Conservation (phyloP, 2,888 invertebrate genomes). For the Zygothrica quintamaculata region DNA sequence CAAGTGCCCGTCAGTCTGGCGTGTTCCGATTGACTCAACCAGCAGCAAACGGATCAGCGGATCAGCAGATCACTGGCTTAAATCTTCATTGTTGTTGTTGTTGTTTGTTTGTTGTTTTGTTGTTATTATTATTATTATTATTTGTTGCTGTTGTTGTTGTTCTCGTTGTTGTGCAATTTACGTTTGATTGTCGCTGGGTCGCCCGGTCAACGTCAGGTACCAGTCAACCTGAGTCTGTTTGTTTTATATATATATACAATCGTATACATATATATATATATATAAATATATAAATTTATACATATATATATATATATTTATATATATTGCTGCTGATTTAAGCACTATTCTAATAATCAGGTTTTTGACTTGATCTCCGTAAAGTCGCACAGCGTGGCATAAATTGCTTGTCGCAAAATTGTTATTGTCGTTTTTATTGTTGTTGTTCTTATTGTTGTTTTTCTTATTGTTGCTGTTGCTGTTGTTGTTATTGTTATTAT, state of each 20-base stretch:
- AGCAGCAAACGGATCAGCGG: slow-evolving; percentile 9
- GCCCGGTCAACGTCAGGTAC: slow-evolving; percentile 56
- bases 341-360: slow-evolving; percentile 64
- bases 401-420: slow-evolving; percentile 42
- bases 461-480: slow-evolving; percentile 14
- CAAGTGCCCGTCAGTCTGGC: slow-evolving; percentile 82
- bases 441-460: slow-evolving; percentile 5
- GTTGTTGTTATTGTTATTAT: slow-evolving; percentile 16
- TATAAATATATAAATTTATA: not conserved
- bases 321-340: slow-evolving; percentile 40
- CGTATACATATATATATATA: not conserved
- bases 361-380: slow-evolving; percentile 54
- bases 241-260: not conserved
- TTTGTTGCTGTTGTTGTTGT: slow-evolving; percentile 4
- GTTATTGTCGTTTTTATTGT: slow-evolving; percentile 7
- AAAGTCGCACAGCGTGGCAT: slow-evolving; percentile 43
- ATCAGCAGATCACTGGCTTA: slow-evolving; percentile 19
- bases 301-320: slow-evolving; percentile 5
- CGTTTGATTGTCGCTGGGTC: slow-evolving; percentile 50
- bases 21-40: slow-evolving; percentile 79
- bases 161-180: slow-evolving; percentile 57
- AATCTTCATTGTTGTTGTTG: slow-evolving; percentile 3
- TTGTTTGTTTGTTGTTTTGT: not conserved
- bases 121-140: not conserved
- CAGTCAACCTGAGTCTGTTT: slow-evolving; percentile 11